phyloP scores from a whole-genome alignment of 2,797 vertebrate species.

The Bradypodion ventrale region DNA sequence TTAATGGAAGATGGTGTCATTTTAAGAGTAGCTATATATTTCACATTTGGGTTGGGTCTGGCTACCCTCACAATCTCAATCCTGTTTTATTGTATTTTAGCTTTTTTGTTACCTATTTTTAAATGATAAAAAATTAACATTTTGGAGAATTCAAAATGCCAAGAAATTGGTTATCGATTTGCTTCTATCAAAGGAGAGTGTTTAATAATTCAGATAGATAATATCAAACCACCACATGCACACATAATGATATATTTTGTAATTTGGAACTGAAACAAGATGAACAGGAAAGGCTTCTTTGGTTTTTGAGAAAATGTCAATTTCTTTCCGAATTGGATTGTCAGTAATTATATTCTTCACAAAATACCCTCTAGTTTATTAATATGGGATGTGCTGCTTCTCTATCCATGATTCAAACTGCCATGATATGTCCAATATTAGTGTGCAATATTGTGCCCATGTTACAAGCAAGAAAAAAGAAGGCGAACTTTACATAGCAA shows the following conservation, averaged over 20 bases:
- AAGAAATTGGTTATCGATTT: constrained; percentile 24
- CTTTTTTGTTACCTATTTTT: constrained; percentile 5
- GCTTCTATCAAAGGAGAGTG: constrained; percentile 8
- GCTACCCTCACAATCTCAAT: not conserved
- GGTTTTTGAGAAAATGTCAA: not conserved
- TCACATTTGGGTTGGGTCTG: not conserved
- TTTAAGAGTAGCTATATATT: not conserved
- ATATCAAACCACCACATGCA: not conserved
- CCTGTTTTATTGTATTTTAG: not conserved
- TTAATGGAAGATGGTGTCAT: not conserved
- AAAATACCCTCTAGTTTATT: no score
- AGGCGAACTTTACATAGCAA: no score
- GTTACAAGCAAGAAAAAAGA: no score
- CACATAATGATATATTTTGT: not conserved
- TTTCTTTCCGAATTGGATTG: not conserved
- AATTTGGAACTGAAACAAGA: not conserved
- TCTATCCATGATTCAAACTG: no score
- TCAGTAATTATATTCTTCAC: no score
- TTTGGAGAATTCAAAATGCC: constrained; percentile 12
- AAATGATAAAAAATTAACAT: constrained; percentile 37
- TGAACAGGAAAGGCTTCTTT: not conserved
- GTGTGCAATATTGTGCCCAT: no score
- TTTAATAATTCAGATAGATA: constrained; percentile 26
- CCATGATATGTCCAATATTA: no score
- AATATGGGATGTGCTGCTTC: no score